Evolutionary conservation across 2,797 vertebrate genomes (phyloP), one percentile per base, ranked within the genome.

Genomic region (Hemitrygon akajei): DNA sequence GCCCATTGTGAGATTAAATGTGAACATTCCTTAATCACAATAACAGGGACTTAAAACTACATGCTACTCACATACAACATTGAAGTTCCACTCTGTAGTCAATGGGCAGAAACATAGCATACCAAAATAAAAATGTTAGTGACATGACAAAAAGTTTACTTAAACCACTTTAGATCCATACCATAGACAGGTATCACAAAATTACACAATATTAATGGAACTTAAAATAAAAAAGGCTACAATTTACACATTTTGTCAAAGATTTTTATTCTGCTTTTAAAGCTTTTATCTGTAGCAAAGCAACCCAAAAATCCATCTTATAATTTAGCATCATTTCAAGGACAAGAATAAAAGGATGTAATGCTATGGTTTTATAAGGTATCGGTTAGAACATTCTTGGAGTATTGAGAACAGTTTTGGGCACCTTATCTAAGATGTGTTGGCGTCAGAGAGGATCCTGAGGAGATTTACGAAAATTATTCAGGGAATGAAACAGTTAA

Each of bases 21-120:
- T 94, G 94, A 79, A 56, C 58, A 91, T 58, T 66, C 9, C 63
- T 47, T 93, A 94, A 81, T 40, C 47, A 25, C 95, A 94, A 95
- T 71, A 96, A 94, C 95, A 95, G 93, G 95, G 94, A 96, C 95
- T 89, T 89, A 89, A 96, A 96, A 96, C 97, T 96, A 96, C 96
- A 96, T 95, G 96, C 97, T 98, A 97, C 97, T 98, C 97, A 98
- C 98, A 98, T 96, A 97, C 96, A 97, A 96, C 95, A 98, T 96
- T 96, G 96, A 94, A 0, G 86, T 89, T 97, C 97, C 97, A 96
- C 96, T 97, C 97, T 97, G 97, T 95, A 96, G 96, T 96, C 97
- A 96, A 96, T 96, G 63, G 86, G 60, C 86, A 69, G 63, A 94
- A 96, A 94, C 95, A 94, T 95, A 95, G 94, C 95, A 96, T 96